Conservation (phyloP, 2,113 vertebrate species). For the Paratilapia polleni region DNA sequence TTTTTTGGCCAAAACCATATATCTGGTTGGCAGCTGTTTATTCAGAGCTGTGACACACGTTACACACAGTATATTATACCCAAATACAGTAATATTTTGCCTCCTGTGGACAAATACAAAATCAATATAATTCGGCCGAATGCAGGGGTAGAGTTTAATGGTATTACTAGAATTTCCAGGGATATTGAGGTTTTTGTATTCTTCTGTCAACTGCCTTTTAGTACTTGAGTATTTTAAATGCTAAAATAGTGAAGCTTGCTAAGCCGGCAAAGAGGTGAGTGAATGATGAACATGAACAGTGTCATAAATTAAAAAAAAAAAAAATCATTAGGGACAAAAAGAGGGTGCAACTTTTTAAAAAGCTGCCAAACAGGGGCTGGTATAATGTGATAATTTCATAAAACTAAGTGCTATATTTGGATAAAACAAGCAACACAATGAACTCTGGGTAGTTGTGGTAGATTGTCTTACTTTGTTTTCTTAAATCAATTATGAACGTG, state of each 20-base stretch:
- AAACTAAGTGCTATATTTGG: too few relatives aligned
- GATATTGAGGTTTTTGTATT: neutral
- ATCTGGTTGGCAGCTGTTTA: neutral
- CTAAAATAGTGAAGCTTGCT: neutral
- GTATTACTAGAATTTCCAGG: neutral
- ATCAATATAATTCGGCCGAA: too few relatives aligned
- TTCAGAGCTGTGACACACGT: neutral
- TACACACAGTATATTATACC: neutral
- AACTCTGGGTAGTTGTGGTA: neutral
- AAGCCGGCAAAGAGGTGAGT: neutral
- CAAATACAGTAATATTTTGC: neutral
- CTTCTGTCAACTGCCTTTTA: neutral
- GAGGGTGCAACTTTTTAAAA: too few relatives aligned
- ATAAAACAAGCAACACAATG: neutral
- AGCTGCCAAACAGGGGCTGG: neutral
- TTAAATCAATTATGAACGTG: too few relatives aligned
- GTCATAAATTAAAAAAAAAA: neutral
- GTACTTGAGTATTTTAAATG: neutral
- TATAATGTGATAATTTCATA: neutral
- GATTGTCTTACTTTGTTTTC: too few relatives aligned
- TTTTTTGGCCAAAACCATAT: neutral
- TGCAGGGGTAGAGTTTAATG: too few relatives aligned
- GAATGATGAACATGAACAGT: neutral
- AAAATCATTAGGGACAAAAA: neutral
- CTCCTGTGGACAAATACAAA: neutral